Evolutionary conservation across 64 coral and sea anemone species (phyloP).

Genomic region (Porites lutea): DNA sequence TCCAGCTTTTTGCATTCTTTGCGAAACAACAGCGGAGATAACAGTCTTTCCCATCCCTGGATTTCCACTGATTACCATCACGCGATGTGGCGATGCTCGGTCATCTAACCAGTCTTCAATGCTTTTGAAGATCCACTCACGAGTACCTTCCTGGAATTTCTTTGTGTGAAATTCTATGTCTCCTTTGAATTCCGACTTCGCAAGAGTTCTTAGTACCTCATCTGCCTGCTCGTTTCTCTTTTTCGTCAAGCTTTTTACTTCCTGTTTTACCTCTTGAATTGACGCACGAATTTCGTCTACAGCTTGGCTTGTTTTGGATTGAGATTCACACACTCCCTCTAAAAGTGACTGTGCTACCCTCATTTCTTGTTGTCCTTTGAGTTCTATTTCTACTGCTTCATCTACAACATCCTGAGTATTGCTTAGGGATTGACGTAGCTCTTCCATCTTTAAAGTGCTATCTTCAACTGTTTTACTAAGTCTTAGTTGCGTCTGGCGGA

Average conservation of each 20-base stretch:
- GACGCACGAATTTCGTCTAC: background rate
- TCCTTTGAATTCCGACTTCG: background rate
- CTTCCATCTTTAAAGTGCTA: constrained; percentile 1
- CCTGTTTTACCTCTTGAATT: constrained; percentile 5
- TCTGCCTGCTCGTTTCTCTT: background rate
- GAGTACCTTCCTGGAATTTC: background rate
- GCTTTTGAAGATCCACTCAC: background rate
- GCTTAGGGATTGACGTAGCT: background rate
- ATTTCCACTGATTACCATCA: constrained; percentile 49
- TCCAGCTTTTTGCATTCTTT: constrained; percentile 19
- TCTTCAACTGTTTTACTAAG: background rate
- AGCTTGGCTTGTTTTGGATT: background rate
- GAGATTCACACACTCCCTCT: too few relatives aligned
- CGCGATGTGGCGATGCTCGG: background rate
- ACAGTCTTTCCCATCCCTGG: constrained; percentile 74
- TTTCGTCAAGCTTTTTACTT: background rate
- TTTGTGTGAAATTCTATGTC: background rate
- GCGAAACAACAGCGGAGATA: constrained; percentile 50
- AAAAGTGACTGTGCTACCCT: background rate
- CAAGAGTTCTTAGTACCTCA: background rate
- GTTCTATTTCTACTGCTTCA: background rate
- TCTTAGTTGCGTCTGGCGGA: background rate
- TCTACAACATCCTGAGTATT: constrained; percentile 22
- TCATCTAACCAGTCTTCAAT: background rate
- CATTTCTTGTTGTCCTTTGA: too few relatives aligned